Base-by-base conservation (phyloP, 92 coral and sea anemone species). In the Phymanthus crucifer region DNA sequence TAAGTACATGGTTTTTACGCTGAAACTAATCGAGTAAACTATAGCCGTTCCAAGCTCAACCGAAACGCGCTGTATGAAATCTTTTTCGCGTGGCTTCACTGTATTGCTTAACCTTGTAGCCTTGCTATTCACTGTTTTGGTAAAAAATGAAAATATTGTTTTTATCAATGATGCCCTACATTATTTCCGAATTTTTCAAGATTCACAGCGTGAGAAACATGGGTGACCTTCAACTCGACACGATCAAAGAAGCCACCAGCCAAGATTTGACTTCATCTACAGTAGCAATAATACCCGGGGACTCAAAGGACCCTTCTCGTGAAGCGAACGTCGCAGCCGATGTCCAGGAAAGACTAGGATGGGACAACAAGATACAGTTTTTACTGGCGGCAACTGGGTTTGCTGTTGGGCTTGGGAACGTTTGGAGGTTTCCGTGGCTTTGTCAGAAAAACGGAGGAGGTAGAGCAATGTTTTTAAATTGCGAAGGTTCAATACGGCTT, bases 381-480 rank as follows among this genome's bases (percentile, higher is more conserved):
- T 83, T 94, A 0, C 87, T 94, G 35, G 92, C 98, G 1, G 89
- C 98, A 23, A 89, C 91, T 36, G 98, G 98, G 4, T 94, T 94
- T 65, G 98, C 98, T 18, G 98, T 94, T 50, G 98, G 98, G 1
- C 78, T 94, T n/a, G 98, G 98, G 24, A 94, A 94, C 70, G 92
- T 94, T 23, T 94, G 98, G 98, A 77, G 98, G 70, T 94, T 94
- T 66, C 98, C 98, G 6, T 91, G 93, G 93, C 91, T 94, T 2
- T 94, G 98, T 74, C 96, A 94, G 88, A 94, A 94, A 40, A 94
- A 94, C 47, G 98, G 98, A 5, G 98, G 98, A 89, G 98, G 98
- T 91, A 75, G 38, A 78, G 81, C 19, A 6, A 61, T 33, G 32
- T 38, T 38, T 38, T 38, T 38, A 38, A 38, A 38, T 38, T 3